A percentile compares a stretch with the other conserved stretches of the same genome.
Conservation (phyloP, 53 echinoderm and acorn worm species). For the Holothuria scabra region DNA sequence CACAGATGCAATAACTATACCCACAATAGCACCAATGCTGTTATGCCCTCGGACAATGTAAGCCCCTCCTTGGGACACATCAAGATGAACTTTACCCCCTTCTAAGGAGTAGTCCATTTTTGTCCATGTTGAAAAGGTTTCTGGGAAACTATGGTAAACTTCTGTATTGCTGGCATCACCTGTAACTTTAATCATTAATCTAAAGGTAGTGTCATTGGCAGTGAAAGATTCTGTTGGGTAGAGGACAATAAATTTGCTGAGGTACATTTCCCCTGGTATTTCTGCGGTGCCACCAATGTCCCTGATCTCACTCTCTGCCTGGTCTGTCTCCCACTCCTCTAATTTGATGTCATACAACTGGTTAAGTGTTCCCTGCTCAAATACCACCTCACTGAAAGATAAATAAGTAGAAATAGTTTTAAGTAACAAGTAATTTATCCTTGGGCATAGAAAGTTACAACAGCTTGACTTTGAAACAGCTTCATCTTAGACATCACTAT, state of each 20-base stretch:
- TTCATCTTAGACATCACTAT: too few species aligned
- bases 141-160: conserved; percentile 80
- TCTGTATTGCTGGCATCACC: conserved; percentile 65
- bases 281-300: conserved; percentile 58
- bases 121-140: conserved; percentile 76
- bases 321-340: conserved; percentile 76
- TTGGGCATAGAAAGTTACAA: too few species aligned
- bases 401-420: not conserved
- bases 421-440: too few species aligned
- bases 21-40: conserved; percentile 74
- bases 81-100: conserved; percentile 61
- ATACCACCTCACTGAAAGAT: conserved; percentile 61
- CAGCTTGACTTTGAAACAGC: too few species aligned
- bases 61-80: conserved; percentile 68
- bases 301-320: conserved; percentile 65
- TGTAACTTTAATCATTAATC: conserved; percentile 59
- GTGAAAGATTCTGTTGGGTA: conserved; percentile 78
- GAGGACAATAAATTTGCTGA: conserved; percentile 81
- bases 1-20: conserved; percentile 68
- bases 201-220: conserved; percentile 58
- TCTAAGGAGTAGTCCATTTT: conserved; percentile 58
- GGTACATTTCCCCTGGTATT: conserved; percentile 78
- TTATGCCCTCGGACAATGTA: conserved; percentile 72
- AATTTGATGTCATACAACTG: conserved; percentile 85
- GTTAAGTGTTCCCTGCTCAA: conserved; percentile 72